phyloP scores from a whole-genome alignment of 2,113 vertebrate genomes.

The Scopus umbretta region DNA sequence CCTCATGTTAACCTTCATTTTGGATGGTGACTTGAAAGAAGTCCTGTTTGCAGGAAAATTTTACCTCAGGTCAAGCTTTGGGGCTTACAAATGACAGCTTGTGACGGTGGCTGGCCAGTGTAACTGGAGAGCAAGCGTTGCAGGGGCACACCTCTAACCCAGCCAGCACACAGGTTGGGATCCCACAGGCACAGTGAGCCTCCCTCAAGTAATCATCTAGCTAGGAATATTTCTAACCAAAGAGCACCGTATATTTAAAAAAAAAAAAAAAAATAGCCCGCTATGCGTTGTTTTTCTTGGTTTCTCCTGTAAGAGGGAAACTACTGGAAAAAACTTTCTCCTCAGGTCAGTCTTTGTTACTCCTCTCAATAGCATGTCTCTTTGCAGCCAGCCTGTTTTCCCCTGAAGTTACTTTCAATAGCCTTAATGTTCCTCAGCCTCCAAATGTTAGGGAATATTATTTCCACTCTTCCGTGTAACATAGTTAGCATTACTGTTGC shows the following conservation, averaged over 20 bases:
- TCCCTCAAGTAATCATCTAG: background rate
- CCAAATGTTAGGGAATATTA: background rate
- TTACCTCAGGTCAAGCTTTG: background rate
- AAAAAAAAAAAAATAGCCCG: too few species aligned
- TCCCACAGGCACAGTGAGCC: background rate
- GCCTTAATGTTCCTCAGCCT: background rate
- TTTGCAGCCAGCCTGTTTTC: background rate
- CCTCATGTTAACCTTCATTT: background rate
- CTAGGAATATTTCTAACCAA: background rate
- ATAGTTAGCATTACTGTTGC: background rate
- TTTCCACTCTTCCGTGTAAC: background rate
- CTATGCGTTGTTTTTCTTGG: background rate
- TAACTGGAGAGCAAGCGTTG: background rate
- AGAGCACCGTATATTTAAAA: background rate
- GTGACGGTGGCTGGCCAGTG: background rate
- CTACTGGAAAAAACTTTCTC: background rate
- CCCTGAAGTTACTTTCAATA: background rate
- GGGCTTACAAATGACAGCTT: background rate
- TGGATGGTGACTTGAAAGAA: background rate
- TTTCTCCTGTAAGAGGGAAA: background rate
- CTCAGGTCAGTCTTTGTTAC: background rate
- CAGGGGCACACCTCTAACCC: background rate
- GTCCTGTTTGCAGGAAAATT: background rate
- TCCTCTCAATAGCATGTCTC: background rate
- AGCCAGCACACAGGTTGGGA: background rate